Percentiles rank a stretch among this genome's conserved stretches.
phyloP scores from a whole-genome alignment of 2,113 vertebrate genomes.

The Pituophis catenifer region DNA sequence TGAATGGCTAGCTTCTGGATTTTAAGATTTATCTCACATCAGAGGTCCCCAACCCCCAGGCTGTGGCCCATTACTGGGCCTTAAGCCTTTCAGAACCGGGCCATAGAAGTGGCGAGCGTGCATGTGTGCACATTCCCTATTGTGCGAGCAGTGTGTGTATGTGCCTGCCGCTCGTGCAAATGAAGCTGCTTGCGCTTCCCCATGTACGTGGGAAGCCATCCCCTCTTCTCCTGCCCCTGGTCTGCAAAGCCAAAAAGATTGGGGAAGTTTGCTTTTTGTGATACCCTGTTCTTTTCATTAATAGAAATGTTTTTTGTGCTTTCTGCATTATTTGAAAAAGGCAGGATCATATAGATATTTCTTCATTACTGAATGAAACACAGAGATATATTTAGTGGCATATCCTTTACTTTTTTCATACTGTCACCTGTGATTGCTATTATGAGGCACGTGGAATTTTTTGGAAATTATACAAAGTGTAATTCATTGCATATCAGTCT shows the following conservation, averaged over 20 bases:
- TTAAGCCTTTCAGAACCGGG: not conserved
- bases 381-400: too few species aligned
- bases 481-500: not conserved
- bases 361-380: not conserved
- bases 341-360: not conserved
- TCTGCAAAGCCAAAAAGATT: not conserved
- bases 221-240: not conserved
- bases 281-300: not conserved
- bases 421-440: too few species aligned
- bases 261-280: not conserved
- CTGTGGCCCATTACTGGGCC: not conserved
- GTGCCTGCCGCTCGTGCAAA: too few species aligned
- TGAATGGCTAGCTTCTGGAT: not conserved
- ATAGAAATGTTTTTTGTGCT: not conserved
- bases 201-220: not conserved
- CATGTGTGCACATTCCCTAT: not conserved
- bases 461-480: not conserved
- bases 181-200: accelerated
- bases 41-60: too few species aligned
- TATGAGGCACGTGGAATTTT: not conserved
- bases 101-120: not conserved
- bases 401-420: not conserved
- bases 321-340: not conserved
- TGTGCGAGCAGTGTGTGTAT: accelerated
- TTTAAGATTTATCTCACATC: not conserved